Percentiles rank a stretch among this genome's conserved stretches.
Evolutionary conservation across 2,797 vertebrate genomes (phyloP).

Genomic region (Diceros bicornis): DNA sequence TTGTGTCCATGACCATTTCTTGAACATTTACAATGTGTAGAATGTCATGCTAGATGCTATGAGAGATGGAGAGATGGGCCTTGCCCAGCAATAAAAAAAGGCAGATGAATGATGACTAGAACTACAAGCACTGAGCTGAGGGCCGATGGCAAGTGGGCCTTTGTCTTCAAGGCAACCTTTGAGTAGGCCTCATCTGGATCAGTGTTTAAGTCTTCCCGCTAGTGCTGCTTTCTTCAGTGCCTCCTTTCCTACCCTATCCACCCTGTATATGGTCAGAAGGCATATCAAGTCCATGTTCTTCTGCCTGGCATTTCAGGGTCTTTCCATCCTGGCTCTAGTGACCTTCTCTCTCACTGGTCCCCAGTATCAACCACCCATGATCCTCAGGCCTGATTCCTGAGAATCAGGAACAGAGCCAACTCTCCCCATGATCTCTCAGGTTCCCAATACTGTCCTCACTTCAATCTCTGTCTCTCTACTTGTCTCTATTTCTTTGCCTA

Average conservation of each 20-base stretch:
- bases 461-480: neutral
- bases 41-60: neutral
- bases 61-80: neutral
- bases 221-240: neutral
- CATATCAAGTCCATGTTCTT: neutral
- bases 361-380: neutral
- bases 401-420: neutral
- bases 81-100: slow-evolving; percentile 31
- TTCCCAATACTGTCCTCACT: neutral
- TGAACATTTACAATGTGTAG: neutral
- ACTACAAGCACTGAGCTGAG: neutral
- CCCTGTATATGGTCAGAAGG: neutral
- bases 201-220: neutral
- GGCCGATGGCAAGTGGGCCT: neutral
- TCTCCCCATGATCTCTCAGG: neutral
- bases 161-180: neutral
- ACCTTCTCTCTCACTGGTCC: neutral
- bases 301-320: neutral
- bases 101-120: neutral
- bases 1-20: neutral
- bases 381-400: neutral
- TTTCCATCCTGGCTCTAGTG: neutral
- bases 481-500: neutral
- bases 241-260: neutral
- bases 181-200: neutral